Base-by-base conservation (phyloP, 2,888 invertebrate genomes). In the Odiellus spinosus region DNA sequence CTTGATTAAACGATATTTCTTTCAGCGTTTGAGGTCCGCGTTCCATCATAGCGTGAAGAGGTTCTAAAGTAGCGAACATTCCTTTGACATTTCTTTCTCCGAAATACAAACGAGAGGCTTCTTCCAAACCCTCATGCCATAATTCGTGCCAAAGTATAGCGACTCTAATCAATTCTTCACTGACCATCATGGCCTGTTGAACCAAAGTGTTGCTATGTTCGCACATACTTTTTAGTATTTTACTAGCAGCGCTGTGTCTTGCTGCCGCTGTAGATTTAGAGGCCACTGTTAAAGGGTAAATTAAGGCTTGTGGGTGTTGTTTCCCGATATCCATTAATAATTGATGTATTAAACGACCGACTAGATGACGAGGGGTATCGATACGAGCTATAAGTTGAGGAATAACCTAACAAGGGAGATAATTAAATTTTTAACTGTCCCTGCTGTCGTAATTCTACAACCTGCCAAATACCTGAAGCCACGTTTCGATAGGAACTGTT, bases 71-170 rank as follows among this genome's bases (percentile, higher is more conserved):
- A 55, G 84, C 83, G 61, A 98, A 82, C 98, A 99, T 98, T 6
- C 88, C 95, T 51, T 83, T 81, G 0, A 91, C 83, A 63, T 98
- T 93, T 50, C 82, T 76, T 64, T 98, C 98, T 2, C 91, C 93
- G 65, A 96, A 98, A 66, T 91, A 98, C 10, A 96, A 69, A 53
- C 82, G 70, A 4, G 86, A 87, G 0, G 95, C 95, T 64, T 96
- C 95, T 40, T 72, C 72, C 17, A 98, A 68, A 0, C 93, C 96
- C 65, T 98, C 98, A 63, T 96, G 91, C 98, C 98, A 99, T 60
- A 93, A 79, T 65, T 98, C 98, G 62, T 98, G 96, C 98, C 98
- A 99, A 15, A 99, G 70, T 55, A 99, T 99, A 2, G 98, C 96
- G 1, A 96, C 93, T 46, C 96, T 73, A 49, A 98, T 96, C 42